Base-by-base conservation (phyloP, 2,888 invertebrate genomes). In the Hermodice carunculata region DNA sequence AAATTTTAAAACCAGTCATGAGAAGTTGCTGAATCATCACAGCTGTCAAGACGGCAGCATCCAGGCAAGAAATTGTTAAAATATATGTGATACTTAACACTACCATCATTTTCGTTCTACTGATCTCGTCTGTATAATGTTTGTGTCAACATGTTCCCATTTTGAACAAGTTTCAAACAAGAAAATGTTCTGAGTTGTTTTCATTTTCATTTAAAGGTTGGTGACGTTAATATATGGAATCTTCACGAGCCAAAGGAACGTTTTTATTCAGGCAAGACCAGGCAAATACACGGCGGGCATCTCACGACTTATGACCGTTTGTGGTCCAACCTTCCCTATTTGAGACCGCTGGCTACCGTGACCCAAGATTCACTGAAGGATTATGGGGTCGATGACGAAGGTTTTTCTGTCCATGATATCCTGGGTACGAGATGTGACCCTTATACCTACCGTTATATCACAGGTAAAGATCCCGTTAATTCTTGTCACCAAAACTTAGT, bases 361-460 rank as follows among this genome's bases (percentile, higher is more conserved):
- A 66, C 61, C 4, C 26, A 43, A n/a, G 66, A 66, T 29, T 61
- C 61, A 2, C 49, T 61, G 40, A 14, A 56, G 8, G 26, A 61
- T 14, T 66, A 66, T 26, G 66, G 66, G 49, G 34, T 66, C 6
- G 66, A 66, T 32, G 29, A 43, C n/a, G 48, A 66, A 14, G 66
- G 66, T 22, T 34, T 40, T 14, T 46, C 49, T 4, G 57, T 66
- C 14, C 66, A 66, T 43, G 66, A 62, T 44, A 57, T 66, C 34
- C 54, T 66, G 22, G 66, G 66, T n/a, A 66, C 66, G 14, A 31
- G 66, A 11, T 66, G 66, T 32, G 66, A 66, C 44, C 66, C 61
- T 1, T 66, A 66, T 51, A 66, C 52, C 24, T 43, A 42, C n/a
- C 8, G 42, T 6, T 32, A 57, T 11, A 66, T 66, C 11, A 60